Percentiles rank a stretch among this genome's conserved stretches.
Evolutionary conservation across 2,888 invertebrate species (phyloP).

Genomic region (Pantelozetes paolii): DNA sequence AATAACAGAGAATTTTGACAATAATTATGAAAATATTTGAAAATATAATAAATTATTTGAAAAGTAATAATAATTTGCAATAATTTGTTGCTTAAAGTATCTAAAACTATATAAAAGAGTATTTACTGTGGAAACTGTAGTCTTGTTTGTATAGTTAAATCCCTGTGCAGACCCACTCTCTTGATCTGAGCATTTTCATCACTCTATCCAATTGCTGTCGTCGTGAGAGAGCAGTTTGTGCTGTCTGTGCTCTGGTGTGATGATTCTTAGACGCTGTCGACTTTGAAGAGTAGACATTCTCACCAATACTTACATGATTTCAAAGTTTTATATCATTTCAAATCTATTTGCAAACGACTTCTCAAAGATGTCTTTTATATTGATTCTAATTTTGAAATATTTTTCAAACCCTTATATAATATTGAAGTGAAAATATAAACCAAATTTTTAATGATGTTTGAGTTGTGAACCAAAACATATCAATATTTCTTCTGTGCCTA

Average conservation of each 20-base stretch:
- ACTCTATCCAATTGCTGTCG: neutral
- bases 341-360: neutral
- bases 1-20: neutral
- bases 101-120: neutral
- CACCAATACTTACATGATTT: neutral
- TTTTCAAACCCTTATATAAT: neutral
- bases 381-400: slow-evolving; percentile 9
- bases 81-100: slow-evolving; percentile 15
- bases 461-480: too few species aligned
- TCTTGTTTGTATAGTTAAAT: neutral
- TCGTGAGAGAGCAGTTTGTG: neutral
- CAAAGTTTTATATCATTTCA: slow-evolving; percentile 10
- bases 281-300: slow-evolving; percentile 5
- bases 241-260: neutral
- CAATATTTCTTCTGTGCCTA: too few species aligned
- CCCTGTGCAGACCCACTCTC: neutral
- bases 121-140: neutral
- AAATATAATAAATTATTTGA: neutral
- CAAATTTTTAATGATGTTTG: too few species aligned
- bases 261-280: neutral
- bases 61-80: neutral
- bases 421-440: too few species aligned
- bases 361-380: neutral
- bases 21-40: neutral
- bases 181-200: neutral